A percentile compares a stretch with the other conserved stretches of the same genome.
These are phyloP conservation scores for Miniopterus natalensis DNA, from an alignment of 2,113 vertebrate genomes.

Conservation along the genomic window DNA sequence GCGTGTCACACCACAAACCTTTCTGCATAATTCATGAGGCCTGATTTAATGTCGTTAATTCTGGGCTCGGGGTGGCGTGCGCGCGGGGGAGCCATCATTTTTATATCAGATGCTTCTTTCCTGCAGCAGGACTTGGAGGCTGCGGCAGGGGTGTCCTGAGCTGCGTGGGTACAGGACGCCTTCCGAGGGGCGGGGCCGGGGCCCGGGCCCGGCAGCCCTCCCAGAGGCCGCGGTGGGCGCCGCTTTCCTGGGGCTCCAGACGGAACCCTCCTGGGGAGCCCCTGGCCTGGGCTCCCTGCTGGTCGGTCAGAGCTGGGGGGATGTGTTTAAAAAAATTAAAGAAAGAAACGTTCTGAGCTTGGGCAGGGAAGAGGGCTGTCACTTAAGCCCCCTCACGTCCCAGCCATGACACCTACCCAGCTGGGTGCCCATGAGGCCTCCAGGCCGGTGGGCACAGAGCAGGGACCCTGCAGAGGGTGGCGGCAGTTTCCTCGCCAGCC, in stretches of 20 bases:
- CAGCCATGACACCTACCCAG: rapidly evolving
- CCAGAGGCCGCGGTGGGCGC: neutral
- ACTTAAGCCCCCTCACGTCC: neutral
- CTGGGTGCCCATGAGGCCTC: neutral
- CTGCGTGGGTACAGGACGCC: neutral
- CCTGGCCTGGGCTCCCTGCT: neutral
- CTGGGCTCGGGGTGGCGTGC: neutral
- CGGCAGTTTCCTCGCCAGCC: rapidly evolving
- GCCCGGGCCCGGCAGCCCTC: neutral
- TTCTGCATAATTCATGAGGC: slow-evolving; percentile 86
- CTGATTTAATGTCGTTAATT: slow-evolving; percentile 77
- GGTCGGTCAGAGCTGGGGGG: neutral
- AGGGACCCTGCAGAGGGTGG: rapidly evolving
- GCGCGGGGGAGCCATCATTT: slow-evolving; percentile 29
- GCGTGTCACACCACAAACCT: slow-evolving; percentile 58
- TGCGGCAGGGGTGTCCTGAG: neutral
- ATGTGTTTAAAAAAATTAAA: too few relatives aligned
- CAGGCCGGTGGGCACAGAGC: rapidly evolving
- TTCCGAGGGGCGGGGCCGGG: rapidly evolving
- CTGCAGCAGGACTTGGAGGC: neutral
- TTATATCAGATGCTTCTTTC: neutral
- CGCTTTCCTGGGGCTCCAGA: rapidly evolving
- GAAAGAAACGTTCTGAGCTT: neutral
- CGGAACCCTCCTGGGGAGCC: neutral
- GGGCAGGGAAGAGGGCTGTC: neutral